Evolutionary conservation across 2,113 vertebrate species (phyloP).

Genomic region (Alexandromys fortis): DNA sequence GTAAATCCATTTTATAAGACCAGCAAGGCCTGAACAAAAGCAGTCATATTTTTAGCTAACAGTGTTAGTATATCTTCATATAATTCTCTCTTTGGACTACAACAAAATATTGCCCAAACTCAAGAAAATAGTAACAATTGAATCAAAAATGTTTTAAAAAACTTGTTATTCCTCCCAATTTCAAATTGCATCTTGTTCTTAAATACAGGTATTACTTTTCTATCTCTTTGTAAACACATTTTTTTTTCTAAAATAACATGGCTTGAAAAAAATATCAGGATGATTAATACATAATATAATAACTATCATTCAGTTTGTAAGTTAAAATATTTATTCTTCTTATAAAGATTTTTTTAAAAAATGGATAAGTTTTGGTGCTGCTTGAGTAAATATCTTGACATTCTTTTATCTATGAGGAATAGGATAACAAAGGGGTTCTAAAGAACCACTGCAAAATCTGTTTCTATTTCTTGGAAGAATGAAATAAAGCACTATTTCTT

Average conservation of each 20-base stretch:
- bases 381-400: background rate
- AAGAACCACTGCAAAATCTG: background rate
- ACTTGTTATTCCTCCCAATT: background rate
- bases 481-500: background rate
- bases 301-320: background rate
- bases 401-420: background rate
- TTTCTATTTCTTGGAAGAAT: background rate
- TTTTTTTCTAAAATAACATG: slow-evolving; percentile 28
- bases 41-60: background rate
- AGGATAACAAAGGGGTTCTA: background rate
- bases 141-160: background rate
- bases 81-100: background rate
- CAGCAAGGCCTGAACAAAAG: background rate
- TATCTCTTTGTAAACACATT: background rate
- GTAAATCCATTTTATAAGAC: background rate
- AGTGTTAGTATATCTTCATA: background rate
- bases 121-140: background rate
- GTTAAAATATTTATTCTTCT: background rate
- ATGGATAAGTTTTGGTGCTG: background rate
- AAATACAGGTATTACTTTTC: background rate
- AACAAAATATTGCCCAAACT: background rate
- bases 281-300: background rate
- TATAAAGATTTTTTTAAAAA: background rate
- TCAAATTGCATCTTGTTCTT: background rate
- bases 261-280: slow-evolving; percentile 24